These are phyloP conservation scores for Dendrolimus punctatus DNA, from an alignment of 1,140 invertebrate species.

Conservation along the genomic window DNA sequence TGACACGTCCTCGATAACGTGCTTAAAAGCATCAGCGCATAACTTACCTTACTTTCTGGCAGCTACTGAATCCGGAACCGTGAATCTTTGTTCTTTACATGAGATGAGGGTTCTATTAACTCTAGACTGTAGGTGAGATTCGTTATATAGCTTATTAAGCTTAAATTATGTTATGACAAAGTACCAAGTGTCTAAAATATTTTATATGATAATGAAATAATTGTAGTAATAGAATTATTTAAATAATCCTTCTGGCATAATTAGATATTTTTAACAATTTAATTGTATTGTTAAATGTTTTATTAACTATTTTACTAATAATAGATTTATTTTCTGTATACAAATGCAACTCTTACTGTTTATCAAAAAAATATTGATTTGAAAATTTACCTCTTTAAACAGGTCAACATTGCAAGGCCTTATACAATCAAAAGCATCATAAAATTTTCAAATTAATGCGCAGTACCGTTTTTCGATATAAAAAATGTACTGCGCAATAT, in stretches of 20 bases:
- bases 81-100: slow-evolving; percentile 41
- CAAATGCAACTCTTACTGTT: background rate
- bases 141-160: slow-evolving; percentile 1
- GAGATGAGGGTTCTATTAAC: slow-evolving; percentile 49
- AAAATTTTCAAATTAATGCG: background rate
- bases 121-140: slow-evolving; percentile 45
- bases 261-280: no score
- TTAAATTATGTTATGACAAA: no score
- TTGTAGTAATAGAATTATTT: background rate
- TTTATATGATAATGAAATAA: background rate
- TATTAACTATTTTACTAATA: background rate
- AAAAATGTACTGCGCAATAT: no score
- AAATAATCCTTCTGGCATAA: no score
- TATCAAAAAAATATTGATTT: background rate
- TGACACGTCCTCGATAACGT: slow-evolving; percentile 32
- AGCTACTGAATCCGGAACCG: slow-evolving; percentile 43
- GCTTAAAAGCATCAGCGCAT: slow-evolving; percentile 31
- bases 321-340: slow-evolving; percentile 8
- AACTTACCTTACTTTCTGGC: slow-evolving; percentile 40
- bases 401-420: no score
- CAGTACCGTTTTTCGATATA: no score
- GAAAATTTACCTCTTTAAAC: no score
- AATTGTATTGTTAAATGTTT: background rate
- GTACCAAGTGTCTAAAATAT: no score
- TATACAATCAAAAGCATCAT: no score